Evolutionary conservation across 2,113 vertebrate genomes (phyloP).

Genomic region (Geothlypis trichas): DNA sequence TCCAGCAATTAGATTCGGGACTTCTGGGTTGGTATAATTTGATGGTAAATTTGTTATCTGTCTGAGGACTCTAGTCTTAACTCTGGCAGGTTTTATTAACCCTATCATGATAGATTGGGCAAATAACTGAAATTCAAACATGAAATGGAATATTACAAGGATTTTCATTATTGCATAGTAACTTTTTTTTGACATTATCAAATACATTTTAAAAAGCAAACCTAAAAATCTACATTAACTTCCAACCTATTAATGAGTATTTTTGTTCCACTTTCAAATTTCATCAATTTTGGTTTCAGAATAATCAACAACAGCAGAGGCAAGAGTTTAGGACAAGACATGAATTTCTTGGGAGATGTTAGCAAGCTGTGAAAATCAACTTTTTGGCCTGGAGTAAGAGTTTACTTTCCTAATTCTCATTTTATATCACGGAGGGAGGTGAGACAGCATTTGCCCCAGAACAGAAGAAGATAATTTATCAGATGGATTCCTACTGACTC

Average conservation of each 20-base stretch:
- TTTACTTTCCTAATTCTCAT: slow-evolving; percentile 48
- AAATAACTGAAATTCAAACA: background rate
- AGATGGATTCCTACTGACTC: slow-evolving; percentile 71
- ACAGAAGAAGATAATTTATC: slow-evolving; percentile 71
- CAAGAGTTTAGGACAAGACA: background rate
- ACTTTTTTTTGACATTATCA: background rate
- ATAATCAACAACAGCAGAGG: background rate
- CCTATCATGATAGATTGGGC: background rate
- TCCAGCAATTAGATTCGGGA: background rate
- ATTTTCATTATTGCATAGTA: background rate
- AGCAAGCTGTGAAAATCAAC: slow-evolving; percentile 38
- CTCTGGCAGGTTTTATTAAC: background rate
- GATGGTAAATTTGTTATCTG: background rate
- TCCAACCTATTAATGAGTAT: background rate
- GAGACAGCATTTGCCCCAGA: slow-evolving; percentile 28
- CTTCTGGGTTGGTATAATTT: background rate
- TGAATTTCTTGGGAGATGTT: background rate
- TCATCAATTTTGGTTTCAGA: background rate
- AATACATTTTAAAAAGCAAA: background rate
- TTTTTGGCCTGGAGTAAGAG: slow-evolving; percentile 31
- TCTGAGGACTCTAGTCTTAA: background rate
- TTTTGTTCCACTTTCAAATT: background rate
- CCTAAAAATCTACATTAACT: background rate
- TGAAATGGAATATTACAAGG: background rate
- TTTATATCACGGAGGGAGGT: slow-evolving; percentile 48